Percentiles rank a stretch among this genome's conserved stretches.
Evolutionary conservation across 2,113 vertebrate genomes (phyloP).

Genomic region (Chunga burmeisteri): DNA sequence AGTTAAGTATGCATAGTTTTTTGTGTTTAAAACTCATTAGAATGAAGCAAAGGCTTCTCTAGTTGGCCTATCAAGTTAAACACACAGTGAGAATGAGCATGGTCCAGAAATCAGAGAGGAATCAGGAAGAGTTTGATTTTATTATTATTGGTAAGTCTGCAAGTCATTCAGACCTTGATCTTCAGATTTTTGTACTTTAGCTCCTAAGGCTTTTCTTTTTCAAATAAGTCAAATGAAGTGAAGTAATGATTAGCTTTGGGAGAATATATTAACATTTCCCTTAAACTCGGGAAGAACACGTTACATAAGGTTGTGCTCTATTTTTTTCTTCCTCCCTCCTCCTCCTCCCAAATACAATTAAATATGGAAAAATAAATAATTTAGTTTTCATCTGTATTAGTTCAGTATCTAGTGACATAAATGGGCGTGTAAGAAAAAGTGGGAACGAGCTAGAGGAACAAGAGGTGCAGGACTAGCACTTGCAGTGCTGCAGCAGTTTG

Average conservation of each 20-base stretch:
- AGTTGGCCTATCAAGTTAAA: neutral
- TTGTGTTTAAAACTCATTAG: neutral
- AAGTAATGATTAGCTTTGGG: neutral
- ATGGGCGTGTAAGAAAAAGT: neutral
- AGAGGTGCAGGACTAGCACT: neutral
- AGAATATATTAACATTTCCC: neutral
- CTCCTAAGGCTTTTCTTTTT: neutral
- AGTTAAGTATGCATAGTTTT: neutral
- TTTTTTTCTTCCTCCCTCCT: neutral
- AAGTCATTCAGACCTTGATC: neutral
- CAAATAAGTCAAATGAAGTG: neutral
- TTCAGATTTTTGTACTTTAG: neutral
- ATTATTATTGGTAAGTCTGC: neutral
- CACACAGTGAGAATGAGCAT: neutral
- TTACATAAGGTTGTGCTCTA: neutral
- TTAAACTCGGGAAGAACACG: neutral
- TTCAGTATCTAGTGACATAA: neutral
- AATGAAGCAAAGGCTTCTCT: neutral
- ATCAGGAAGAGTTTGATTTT: neutral
- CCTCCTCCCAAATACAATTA: neutral
- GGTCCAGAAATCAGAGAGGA: neutral
- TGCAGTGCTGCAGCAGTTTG: neutral
- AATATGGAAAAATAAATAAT: neutral
- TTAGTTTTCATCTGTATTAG: accelerated
- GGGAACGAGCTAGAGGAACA: neutral